phyloP scores from a whole-genome alignment of 2,797 vertebrate species.

The Lepidocolaptes lacrymiger region DNA sequence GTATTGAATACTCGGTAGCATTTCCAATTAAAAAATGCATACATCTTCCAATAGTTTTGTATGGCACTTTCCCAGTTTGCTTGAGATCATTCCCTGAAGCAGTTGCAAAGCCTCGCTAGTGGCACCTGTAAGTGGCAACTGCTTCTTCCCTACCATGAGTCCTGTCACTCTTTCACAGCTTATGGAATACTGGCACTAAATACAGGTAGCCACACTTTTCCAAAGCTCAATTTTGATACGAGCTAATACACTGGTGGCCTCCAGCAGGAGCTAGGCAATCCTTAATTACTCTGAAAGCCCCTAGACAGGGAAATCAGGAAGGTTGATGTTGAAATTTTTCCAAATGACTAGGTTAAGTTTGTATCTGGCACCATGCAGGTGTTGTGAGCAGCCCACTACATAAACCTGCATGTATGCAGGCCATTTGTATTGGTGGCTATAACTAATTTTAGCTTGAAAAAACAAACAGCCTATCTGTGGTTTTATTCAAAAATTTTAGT shows the following conservation, averaged over 20 bases:
- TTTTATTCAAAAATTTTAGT: constrained; percentile 69
- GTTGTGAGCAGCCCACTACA: constrained; percentile 21
- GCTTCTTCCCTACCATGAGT: neutral
- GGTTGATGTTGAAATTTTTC: constrained; percentile 50
- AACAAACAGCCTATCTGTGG: constrained; percentile 69
- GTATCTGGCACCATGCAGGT: constrained; percentile 46
- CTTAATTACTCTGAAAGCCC: constrained; percentile 37
- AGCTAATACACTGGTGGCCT: neutral
- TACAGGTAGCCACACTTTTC: neutral
- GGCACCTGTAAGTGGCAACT: neutral
- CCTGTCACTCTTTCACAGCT: neutral
- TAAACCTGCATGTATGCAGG: constrained; percentile 13
- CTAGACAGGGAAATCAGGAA: constrained; percentile 19
- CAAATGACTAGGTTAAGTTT: constrained; percentile 65
- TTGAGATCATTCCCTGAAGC: neutral
- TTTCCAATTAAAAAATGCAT: neutral
- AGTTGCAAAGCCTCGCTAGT: neutral
- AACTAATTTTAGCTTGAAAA: constrained; percentile 72
- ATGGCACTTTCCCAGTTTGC: neutral
- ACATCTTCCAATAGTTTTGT: neutral
- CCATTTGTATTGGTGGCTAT: constrained; percentile 34
- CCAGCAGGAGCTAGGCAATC: neutral
- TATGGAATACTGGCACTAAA: neutral
- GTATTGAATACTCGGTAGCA: neutral
- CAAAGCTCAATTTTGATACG: neutral